Conservation (phyloP, 2,113 vertebrate species). For the Crotalus helleri region DNA sequence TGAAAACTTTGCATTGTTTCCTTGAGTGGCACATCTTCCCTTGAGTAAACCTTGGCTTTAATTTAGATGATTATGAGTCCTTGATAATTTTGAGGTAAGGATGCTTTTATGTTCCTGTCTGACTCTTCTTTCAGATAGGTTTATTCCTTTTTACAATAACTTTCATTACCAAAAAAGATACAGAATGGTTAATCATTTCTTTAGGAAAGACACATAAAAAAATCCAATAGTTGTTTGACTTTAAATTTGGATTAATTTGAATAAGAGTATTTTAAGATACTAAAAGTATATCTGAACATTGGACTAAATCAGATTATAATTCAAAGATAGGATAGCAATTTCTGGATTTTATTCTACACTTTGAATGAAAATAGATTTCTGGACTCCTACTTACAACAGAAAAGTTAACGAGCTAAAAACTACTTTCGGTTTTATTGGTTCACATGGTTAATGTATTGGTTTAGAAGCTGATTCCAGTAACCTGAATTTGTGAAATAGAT, state of each 20-base stretch:
- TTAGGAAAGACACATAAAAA: background rate
- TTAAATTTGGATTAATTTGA: background rate
- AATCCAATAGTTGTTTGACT: background rate
- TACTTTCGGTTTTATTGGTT: slow-evolving; percentile 8
- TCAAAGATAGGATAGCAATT: slow-evolving; percentile 12
- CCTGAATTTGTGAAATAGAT: slow-evolving; percentile 25
- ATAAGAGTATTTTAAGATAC: slow-evolving; percentile 1
- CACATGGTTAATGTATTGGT: slow-evolving; percentile 38
- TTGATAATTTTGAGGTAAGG: slow-evolving; percentile 9
- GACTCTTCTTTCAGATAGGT: slow-evolving; percentile 5
- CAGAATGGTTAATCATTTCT: background rate
- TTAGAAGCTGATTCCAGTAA: background rate
- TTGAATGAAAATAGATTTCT: slow-evolving; percentile 17
- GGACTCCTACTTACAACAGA: slow-evolving; percentile 35
- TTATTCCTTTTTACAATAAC: slow-evolving; percentile 26
- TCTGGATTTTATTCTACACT: slow-evolving; percentile 18
- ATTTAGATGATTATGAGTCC: background rate
- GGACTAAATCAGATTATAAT: background rate
- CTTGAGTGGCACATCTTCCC: slow-evolving; percentile 4
- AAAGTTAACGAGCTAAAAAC: slow-evolving; percentile 27
- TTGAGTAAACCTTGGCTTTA: slow-evolving; percentile 25
- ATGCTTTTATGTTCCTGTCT: background rate
- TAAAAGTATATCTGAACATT: background rate
- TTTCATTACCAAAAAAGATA: background rate
- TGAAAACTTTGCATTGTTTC: slow-evolving; percentile 6